Evolutionary conservation across 2,888 invertebrate species (phyloP).

Genomic region (Ichneumon xanthorius): DNA sequence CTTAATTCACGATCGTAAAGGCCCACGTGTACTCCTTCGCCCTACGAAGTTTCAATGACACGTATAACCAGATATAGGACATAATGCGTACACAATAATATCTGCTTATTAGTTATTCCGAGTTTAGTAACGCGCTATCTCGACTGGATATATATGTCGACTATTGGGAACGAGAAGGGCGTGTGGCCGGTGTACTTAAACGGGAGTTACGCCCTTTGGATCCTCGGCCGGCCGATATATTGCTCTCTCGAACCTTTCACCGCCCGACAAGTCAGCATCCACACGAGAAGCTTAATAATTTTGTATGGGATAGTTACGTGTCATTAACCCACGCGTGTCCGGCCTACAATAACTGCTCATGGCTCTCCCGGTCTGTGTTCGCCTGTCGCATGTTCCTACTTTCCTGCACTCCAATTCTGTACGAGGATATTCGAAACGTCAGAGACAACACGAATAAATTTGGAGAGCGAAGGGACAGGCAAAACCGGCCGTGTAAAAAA

Average conservation of each 20-base stretch:
- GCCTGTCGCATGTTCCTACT: constrained; percentile 41
- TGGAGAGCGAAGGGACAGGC: neutral
- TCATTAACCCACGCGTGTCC: constrained; percentile 68
- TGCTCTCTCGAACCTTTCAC: constrained; percentile 61
- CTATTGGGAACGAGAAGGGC: neutral
- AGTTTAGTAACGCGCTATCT: constrained; percentile 34
- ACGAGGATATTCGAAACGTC: constrained; percentile 29
- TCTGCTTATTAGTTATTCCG: constrained; percentile 60
- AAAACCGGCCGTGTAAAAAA: neutral
- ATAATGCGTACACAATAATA: constrained; percentile 23
- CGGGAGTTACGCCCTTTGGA: neutral
- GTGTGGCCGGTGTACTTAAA: neutral
- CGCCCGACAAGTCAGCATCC: constrained; percentile 52
- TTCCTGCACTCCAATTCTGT: constrained; percentile 34
- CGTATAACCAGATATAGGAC: neutral
- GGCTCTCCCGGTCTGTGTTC: neutral
- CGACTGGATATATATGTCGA: constrained; percentile 5
- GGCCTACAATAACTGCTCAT: constrained; percentile 60
- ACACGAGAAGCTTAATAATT: constrained; percentile 61
- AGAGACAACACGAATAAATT: neutral
- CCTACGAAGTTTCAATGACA: constrained; percentile 3
- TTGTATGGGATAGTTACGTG: constrained; percentile 63
- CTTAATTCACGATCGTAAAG: constrained; percentile 54
- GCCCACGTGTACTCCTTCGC: constrained; percentile 22
- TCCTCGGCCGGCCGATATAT: neutral